phyloP scores from a whole-genome alignment of 2,797 vertebrate species.

The Discoglossus pictus region DNA sequence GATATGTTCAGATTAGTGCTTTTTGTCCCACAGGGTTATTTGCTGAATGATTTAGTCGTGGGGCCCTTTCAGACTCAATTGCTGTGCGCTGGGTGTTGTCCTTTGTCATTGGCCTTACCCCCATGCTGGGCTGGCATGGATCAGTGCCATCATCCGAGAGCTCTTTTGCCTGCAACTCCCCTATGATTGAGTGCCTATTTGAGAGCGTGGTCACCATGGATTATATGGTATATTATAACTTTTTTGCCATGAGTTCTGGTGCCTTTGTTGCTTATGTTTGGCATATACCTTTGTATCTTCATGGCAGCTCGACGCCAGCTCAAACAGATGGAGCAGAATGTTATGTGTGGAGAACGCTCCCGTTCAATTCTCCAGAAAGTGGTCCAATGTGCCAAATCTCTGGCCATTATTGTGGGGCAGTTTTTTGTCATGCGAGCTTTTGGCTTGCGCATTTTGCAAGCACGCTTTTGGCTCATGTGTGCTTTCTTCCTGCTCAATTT shows the following conservation, averaged over 20 bases:
- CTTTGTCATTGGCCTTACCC: constrained; percentile 89
- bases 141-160: neutral
- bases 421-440: too few species aligned
- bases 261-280: constrained; percentile 90
- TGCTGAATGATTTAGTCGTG: too few species aligned
- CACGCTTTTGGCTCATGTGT: too few species aligned
- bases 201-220: constrained; percentile 88
- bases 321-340: constrained; percentile 85
- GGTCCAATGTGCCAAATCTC: constrained; percentile 89
- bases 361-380: constrained; percentile 90
- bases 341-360: constrained; percentile 76
- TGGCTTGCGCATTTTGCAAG: too few species aligned
- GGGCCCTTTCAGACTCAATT: too few species aligned
- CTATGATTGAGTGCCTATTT: constrained; percentile 84
- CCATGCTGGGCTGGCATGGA: constrained; percentile 92
- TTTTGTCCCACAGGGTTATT: too few species aligned
- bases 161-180: constrained; percentile 61
- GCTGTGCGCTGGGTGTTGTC: constrained; percentile 92
- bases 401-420: constrained; percentile 93
- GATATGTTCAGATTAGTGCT: too few species aligned
- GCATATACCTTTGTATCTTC: constrained; percentile 92
- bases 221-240: constrained; percentile 98
- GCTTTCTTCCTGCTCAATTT: too few species aligned
- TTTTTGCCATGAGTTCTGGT: constrained; percentile 88
- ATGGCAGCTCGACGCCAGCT: constrained; percentile 92